Conservation (phyloP, 2,113 vertebrate genomes). For the Lepus europaeus region DNA sequence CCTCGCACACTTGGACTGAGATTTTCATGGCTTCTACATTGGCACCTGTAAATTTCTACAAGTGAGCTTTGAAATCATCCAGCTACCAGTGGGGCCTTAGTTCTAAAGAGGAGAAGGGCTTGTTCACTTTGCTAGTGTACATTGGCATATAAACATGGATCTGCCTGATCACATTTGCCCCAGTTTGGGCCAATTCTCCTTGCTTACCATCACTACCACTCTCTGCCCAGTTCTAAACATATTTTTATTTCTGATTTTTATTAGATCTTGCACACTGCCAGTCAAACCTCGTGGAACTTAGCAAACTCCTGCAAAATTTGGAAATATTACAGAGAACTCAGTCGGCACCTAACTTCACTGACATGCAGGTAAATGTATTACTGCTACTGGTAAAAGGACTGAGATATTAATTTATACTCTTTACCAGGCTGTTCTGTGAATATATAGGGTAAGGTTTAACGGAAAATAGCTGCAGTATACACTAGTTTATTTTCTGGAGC, state of each 20-base stretch:
- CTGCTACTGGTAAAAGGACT: slow-evolving; percentile 78
- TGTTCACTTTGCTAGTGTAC: neutral
- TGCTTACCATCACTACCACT: neutral
- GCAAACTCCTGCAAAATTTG: slow-evolving; percentile 96
- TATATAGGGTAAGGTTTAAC: slow-evolving; percentile 40
- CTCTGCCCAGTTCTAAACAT: slow-evolving; percentile 19
- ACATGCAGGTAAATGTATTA: slow-evolving; percentile 92
- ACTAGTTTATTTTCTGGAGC: slow-evolving; percentile 67
- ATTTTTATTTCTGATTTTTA: slow-evolving; percentile 73
- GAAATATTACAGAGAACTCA: slow-evolving; percentile 99
- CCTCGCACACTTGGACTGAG: neutral
- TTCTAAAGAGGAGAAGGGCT: neutral
- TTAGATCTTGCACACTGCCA: slow-evolving; percentile 98
- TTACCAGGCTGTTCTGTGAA: slow-evolving; percentile 16
- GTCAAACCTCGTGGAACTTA: slow-evolving; percentile 96
- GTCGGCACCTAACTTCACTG: slow-evolving; percentile 98
- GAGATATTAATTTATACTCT: neutral
- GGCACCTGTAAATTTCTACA: neutral
- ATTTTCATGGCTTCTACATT: neutral
- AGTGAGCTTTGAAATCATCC: slow-evolving; percentile 38
- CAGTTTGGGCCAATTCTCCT: neutral
- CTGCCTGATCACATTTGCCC: neutral
- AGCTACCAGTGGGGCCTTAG: neutral
- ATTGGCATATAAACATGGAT: neutral
- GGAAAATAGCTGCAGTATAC: neutral